phyloP scores from a whole-genome alignment of 2,888 invertebrate genomes.

The Sarcophaga caerulescens region DNA sequence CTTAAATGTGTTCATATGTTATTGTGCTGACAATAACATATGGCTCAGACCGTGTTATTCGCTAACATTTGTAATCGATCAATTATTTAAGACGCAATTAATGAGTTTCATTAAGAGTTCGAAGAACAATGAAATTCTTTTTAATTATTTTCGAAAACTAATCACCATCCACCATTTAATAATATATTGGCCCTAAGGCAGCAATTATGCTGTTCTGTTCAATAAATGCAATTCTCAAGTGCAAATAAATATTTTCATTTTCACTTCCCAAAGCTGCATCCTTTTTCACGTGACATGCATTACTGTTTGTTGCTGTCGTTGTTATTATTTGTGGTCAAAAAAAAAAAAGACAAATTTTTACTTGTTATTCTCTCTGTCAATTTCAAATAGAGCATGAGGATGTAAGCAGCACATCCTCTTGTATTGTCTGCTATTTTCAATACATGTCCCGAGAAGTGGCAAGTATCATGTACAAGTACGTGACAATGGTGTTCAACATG shows the following conservation, averaged over 20 bases:
- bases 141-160: background rate
- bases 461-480: conserved; percentile 48
- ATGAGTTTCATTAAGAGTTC: background rate
- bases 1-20: conserved; percentile 3
- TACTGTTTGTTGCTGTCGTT: background rate
- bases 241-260: background rate
- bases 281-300: background rate
- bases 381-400: conserved; percentile 4
- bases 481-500: conserved; percentile 33
- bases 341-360: background rate
- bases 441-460: conserved; percentile 27
- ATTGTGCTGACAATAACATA: conserved; percentile 17
- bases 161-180: background rate
- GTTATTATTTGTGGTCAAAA: background rate
- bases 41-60: background rate
- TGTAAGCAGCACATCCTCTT: background rate
- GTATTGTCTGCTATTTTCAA: conserved; percentile 26
- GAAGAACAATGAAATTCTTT: background rate
- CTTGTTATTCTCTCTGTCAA: background rate
- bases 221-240: background rate
- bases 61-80: conserved; percentile 39
- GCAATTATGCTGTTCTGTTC: background rate
- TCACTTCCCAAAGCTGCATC: background rate
- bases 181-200: background rate
- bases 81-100: conserved; percentile 7